A percentile compares a stretch with the other conserved stretches of the same genome.
These are phyloP conservation scores for Cerastoderma edule DNA, from an alignment of 2,888 invertebrate species.

Conservation along the genomic window DNA sequence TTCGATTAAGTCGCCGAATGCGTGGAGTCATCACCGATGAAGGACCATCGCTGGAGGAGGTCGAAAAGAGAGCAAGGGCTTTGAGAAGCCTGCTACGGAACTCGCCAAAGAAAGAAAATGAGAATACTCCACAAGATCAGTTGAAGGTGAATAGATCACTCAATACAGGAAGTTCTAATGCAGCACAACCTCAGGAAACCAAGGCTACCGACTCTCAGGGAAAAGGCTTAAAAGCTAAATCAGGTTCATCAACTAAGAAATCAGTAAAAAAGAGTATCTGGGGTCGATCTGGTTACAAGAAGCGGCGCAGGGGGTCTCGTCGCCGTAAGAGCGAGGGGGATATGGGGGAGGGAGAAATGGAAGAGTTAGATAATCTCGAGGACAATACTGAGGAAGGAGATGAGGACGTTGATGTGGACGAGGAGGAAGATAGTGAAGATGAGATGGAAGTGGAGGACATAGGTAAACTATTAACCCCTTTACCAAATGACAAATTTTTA, in stretches of 20 bases:
- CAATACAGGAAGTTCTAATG: conserved; percentile 28
- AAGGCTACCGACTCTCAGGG: conserved; percentile 32
- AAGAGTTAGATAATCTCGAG: conserved; percentile 58
- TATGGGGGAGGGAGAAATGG: conserved; percentile 32
- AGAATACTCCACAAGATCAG: conserved; percentile 30
- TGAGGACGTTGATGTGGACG: conserved; percentile 59
- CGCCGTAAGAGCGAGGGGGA: conserved; percentile 27
- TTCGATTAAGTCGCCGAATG: conserved; percentile 74
- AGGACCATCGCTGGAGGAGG: conserved; percentile 64
- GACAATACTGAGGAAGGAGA: conserved; percentile 19
- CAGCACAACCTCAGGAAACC: conserved; percentile 31
- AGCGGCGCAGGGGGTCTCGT: conserved; percentile 29
- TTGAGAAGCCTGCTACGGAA: conserved; percentile 36
- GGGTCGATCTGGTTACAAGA: conserved; percentile 56
- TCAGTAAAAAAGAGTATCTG: conserved; percentile 59
- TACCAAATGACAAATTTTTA: too few species aligned
- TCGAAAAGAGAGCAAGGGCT: conserved; percentile 65
- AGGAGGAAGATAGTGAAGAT: conserved; percentile 16
- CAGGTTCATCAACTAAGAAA: conserved; percentile 41
- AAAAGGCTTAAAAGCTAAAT: conserved; percentile 6
- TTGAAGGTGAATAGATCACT: background rate
- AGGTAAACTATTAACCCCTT: too few species aligned
- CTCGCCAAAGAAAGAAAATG: conserved; percentile 52
- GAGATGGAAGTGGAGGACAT: conserved; percentile 24
- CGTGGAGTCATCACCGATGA: conserved; percentile 72